Base-by-base conservation (phyloP, 2,888 invertebrate genomes). In the Amblyteles armatorius region DNA sequence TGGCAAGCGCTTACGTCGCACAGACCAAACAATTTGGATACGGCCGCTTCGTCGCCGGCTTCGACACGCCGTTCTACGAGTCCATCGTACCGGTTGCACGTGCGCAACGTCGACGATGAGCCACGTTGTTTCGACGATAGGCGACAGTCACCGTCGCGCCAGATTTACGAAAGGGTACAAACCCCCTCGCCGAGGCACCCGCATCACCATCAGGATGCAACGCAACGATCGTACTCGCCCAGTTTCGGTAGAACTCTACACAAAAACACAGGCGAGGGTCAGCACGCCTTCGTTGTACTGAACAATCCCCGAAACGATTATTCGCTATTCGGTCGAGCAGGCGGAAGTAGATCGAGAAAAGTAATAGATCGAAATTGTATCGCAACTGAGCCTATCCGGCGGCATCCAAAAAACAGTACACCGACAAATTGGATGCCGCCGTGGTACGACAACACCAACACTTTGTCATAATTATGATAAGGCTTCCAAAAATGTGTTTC, bases 381-480 rank as follows among this genome's bases (percentile, higher is more conserved):
- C 77, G 87, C 92, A 2, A 68, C 57, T 3, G 77, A 60, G 16
- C 44, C 22, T 13, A 7, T 77, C 11, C 63, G 83, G 76, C 87
- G 72, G 82, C 92, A 90, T 84, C 89, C 89, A 78, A 93, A 90
- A 84, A 93, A 90, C 87, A 92, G 86, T 82, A 90, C 92, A n/a
- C 91, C 93, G n/a, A 89, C 93, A 19, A 94, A 94, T 79, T 94
- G 94, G 94, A 94, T 94, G 94, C 94, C 94, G 68, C 94, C 94
- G 2, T 94, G 94, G 94, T 94, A 94, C 86, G 94, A 94, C 72
- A 91, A 87, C 63, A 91, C 91, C 22, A 92, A 89, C 78, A 89
- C 91, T 69, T 90, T 91, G 63, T 92, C 83, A 36, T 9, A 36
- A 36, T 2, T 36, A 71, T 40, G 33, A 57, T 50, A 65, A 33